Base-by-base conservation (phyloP, 2,888 invertebrate genomes). In the Autographa pulchrina region DNA sequence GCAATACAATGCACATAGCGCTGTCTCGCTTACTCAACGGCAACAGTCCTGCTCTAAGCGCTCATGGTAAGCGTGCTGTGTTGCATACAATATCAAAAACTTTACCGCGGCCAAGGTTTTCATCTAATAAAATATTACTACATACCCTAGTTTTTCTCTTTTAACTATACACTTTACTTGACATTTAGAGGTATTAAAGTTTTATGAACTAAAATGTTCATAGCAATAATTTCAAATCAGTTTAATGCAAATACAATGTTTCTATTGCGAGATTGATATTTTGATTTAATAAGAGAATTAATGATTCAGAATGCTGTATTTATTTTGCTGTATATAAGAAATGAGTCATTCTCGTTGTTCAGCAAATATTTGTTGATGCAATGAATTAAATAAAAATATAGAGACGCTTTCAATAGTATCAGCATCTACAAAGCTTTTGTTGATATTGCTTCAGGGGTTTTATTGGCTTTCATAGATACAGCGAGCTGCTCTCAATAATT, bases 341-440 rank as follows among this genome's bases (percentile, higher is more conserved):
- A 68, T 78, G 64, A 68, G 63, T 68, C 81, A 78, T 60, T 62
- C 38, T 63, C 54, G 62, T 31, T 68, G 64, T 14, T 20, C n/a
- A 48, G 54, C 65, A 76, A 69, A 75, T 76, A 78, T 80, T 77
- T 80, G 81, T 68, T 65, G 65, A 71, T 72, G 72, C 70, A 66
- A 62, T 63, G 70, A 66, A 68, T 80, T 63, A 62, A 68, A 80
- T 66, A 68, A 61, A 76, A 52, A 80, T 72, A 75, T 20, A 48
- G 41, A 16, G 43, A 4, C 31, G 62, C 41, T 64, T 0, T 18
- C 18, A 43, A 35, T 62, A 61, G 18, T 54, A 61, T 60, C 41
- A 52, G 1, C 58, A 64, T 62, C 14, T 14, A 18, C 0, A 2
- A 25, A 54, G 31, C 11, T 60, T 43, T 59, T 43, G 52, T 60